These are phyloP conservation scores for Prinia subflava DNA, from an alignment of 2,113 vertebrate genomes.

Conservation along the genomic window DNA sequence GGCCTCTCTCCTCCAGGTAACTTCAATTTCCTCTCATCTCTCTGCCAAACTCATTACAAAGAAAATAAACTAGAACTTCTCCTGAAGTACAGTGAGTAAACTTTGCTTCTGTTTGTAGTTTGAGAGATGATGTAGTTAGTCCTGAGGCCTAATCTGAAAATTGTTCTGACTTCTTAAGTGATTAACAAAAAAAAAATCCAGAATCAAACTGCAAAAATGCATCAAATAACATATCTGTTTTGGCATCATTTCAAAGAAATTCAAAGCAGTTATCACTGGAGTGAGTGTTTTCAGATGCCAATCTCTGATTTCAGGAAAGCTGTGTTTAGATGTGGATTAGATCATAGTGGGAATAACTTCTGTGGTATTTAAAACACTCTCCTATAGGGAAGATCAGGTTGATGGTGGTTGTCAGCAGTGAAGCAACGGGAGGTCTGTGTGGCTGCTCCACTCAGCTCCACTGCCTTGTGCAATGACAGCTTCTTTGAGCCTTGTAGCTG, in stretches of 20 bases:
- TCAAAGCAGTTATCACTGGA: constrained; percentile 13
- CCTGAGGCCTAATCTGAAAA: background rate
- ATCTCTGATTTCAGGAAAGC: constrained; percentile 1
- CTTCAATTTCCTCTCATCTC: background rate
- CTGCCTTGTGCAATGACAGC: background rate
- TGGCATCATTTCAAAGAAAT: constrained; percentile 25
- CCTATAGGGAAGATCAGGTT: background rate
- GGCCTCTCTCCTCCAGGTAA: constrained; percentile 95
- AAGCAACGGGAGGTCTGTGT: background rate
- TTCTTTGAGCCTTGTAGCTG: background rate
- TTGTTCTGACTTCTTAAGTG: background rate
- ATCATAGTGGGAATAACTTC: constrained; percentile 22
- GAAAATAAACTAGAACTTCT: background rate
- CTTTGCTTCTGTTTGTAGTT: background rate
- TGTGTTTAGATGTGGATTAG: constrained; percentile 50
- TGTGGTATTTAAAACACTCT: constrained; percentile 34
- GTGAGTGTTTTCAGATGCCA: constrained; percentile 23
- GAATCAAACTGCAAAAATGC: background rate
- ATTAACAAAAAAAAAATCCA: background rate
- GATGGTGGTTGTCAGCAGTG: background rate
- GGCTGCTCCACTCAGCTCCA: background rate
- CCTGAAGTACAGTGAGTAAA: background rate
- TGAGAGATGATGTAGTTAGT: background rate
- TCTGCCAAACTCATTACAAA: background rate
- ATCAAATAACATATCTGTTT: background rate